phyloP scores from a whole-genome alignment of 1,140 invertebrate species.

The Euura saliciscinereae region DNA sequence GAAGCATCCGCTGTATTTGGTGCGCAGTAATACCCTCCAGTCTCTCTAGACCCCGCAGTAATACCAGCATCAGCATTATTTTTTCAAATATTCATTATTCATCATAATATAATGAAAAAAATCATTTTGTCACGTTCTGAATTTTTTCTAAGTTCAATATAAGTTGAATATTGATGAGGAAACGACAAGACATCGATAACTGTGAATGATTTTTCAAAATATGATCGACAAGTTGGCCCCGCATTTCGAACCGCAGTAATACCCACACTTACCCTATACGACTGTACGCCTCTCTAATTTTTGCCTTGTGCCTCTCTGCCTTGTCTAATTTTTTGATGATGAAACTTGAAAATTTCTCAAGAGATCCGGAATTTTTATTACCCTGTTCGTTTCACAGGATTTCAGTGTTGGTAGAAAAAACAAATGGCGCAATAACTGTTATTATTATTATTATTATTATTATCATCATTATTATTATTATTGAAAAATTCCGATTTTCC shows the following conservation, averaged over 20 bases:
- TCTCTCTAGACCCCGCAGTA: not conserved
- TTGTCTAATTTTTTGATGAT: no score
- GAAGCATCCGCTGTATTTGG: not conserved
- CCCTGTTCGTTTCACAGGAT: no score
- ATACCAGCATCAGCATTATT: not conserved
- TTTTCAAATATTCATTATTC: not conserved
- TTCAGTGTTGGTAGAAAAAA: no score
- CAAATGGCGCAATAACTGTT: no score
- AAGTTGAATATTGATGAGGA: not conserved
- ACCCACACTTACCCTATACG: no score
- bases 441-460: no score
- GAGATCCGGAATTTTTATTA: no score
- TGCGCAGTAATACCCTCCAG: slow-evolving; percentile 1
- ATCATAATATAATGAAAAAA: not conserved
- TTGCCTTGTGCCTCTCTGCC: no score
- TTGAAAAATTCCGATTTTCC: no score
- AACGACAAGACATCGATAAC: not conserved
- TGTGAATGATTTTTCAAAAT: not conserved
- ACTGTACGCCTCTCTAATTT: no score
- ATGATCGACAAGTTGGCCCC: not conserved
- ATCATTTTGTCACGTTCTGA: not conserved
- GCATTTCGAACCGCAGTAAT: not conserved
- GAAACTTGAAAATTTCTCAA: no score
- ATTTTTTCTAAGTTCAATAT: not conserved
- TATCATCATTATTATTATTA: no score